A percentile compares a stretch with the other conserved stretches of the same genome.
Conservation (phyloP, 2,888 invertebrate genomes). For the Andrena dorsata region DNA sequence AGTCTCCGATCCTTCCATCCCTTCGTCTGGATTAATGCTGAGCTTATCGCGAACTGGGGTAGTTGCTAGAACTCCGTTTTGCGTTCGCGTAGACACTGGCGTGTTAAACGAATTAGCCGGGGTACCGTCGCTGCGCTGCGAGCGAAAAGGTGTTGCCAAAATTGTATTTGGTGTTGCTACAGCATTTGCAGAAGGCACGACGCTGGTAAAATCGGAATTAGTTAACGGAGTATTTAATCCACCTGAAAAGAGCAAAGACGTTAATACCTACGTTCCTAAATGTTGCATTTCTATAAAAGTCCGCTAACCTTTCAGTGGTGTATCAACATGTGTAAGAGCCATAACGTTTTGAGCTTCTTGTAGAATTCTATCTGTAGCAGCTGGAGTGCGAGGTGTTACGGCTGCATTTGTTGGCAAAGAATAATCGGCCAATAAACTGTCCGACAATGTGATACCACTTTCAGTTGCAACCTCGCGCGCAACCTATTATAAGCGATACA, state of each 20-base stretch:
- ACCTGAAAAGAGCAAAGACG: conserved; percentile 84
- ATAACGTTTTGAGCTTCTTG: conserved; percentile 99
- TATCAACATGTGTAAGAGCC: conserved; percentile 98
- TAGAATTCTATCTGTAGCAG: conserved; percentile 92
- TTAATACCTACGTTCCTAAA: neutral
- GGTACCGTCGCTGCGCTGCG: conserved; percentile 88
- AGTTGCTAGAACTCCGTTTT: conserved; percentile 86
- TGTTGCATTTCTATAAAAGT: neutral
- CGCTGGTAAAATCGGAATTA: conserved; percentile 94
- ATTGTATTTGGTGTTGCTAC: conserved; percentile 96
- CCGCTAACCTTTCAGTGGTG: conserved; percentile 92
- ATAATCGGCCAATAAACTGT: conserved; percentile 96
- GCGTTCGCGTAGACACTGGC: conserved; percentile 87
- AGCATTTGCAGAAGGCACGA: conserved; percentile 90
- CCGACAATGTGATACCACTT: conserved; percentile 91
- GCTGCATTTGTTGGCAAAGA: conserved; percentile 89
- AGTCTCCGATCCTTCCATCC: conserved; percentile 89
- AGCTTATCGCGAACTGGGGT: conserved; percentile 96
- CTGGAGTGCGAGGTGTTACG: conserved; percentile 94
- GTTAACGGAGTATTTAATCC: conserved; percentile 97
- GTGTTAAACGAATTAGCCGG: conserved; percentile 84
- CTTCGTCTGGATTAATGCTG: conserved; percentile 96
- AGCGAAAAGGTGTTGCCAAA: conserved; percentile 94
- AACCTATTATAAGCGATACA: conserved; percentile 82
- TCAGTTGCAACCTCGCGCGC: conserved; percentile 95